These are phyloP conservation scores for Meda fulgida DNA, from an alignment of 2,797 vertebrate genomes.

Conservation along the genomic window DNA sequence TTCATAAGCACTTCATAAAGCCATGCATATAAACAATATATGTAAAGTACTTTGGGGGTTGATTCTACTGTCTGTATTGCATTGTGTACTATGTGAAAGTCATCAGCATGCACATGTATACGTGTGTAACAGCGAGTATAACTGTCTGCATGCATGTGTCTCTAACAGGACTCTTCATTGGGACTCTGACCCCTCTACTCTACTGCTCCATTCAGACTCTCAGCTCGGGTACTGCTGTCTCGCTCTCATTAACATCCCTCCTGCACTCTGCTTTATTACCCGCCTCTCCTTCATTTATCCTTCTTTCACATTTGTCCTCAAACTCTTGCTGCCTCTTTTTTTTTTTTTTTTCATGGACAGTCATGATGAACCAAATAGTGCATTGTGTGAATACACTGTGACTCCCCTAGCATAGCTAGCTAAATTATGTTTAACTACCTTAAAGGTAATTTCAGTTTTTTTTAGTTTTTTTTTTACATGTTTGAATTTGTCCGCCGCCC, in stretches of 20 bases:
- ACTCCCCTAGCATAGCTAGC: not conserved
- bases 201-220: slow-evolving; percentile 99
- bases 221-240: slow-evolving; percentile 95
- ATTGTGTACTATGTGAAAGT: slow-evolving; percentile 3
- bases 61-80: not conserved
- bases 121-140: slow-evolving; percentile 11
- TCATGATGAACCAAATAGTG: not conserved
- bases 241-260: slow-evolving; percentile 37
- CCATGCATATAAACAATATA: not conserved
- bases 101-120: slow-evolving; percentile 11
- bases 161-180: slow-evolving; percentile 99
- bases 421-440: not conserved
- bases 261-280: not conserved
- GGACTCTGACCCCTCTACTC: slow-evolving; percentile 99
- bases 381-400: not conserved
- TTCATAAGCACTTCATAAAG: not conserved
- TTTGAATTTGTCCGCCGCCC: not conserved
- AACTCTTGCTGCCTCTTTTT: slow-evolving; percentile 1
- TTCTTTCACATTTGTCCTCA: slow-evolving; percentile 4
- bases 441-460: not conserved
- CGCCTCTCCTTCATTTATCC: not conserved
- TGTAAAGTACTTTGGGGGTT: not conserved
- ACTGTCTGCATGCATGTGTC: slow-evolving; percentile 71
- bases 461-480: not conserved
- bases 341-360: slow-evolving; percentile 12